Base-by-base conservation (phyloP, 1,140 invertebrate genomes). In the Onthophagus taurus region DNA sequence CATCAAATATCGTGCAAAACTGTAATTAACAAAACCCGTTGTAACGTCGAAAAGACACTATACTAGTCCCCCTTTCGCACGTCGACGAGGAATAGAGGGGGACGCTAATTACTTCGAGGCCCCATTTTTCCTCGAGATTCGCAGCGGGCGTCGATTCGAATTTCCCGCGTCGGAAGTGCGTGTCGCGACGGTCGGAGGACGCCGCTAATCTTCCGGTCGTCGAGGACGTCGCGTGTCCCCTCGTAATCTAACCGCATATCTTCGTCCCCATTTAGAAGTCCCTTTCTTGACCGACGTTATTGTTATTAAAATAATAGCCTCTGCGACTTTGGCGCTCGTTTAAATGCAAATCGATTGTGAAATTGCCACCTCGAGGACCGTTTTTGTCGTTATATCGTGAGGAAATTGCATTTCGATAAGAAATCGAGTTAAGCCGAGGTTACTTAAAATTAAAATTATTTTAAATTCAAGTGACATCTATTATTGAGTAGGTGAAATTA, bases 171-270 rank as follows among this genome's bases (percentile, higher is more conserved):
- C 52, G 52, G 52, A 54, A 54, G 52, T 54, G 52, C 52, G 52
- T 54, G 52, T 19, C 44, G 34, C 33, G 34, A 45, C 49, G 52
- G 52, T 50, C 51, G 49, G 52, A 49, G 52, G 52, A 54, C 52
- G 50, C 33, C 45, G 44, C 52, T 54, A 54, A 54, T 54, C 52
- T 52, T 54, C 52, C 52, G 52, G 50, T 29, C 20, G 30, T 54
- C 42, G 52, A 49, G 52, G 51, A 50, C 43, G 29, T 41, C 44
- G 41, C 51, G 49, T 49, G 44, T 39, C 48, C 44, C 31, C 47
- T 45, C 31, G 31, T 42, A 42, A 54, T 54, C 52, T 54, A 41
- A 31, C 44, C 45, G 49, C 49, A 54, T 54, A 54, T 54, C 52
- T 51, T n/a, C 11, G 16, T 26, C 4, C 31, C n/a, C n/a, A 26